Base-by-base conservation (phyloP, 23 tunicate genomes). In the Clavelina lepadiformis region DNA sequence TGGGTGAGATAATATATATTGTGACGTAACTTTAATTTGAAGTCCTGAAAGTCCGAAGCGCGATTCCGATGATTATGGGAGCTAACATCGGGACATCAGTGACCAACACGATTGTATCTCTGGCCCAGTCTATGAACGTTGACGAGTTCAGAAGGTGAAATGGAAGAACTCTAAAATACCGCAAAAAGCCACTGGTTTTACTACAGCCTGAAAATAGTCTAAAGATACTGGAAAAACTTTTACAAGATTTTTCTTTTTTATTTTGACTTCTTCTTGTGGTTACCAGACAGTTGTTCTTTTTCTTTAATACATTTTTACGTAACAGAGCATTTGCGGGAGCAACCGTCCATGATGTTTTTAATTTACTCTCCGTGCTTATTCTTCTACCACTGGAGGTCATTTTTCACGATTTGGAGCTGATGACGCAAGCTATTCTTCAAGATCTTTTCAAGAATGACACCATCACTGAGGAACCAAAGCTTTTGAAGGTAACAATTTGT, bases 61-160 rank as follows among this genome's bases (percentile, higher is more conserved):
- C 96, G 24, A 88, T 88, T 23, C 86, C 86, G 38, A 61, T 80
- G 31, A 68, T 88, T 3, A 88, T 88, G 96, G 96, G 96, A 3
- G 65, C 88, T 19, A 88, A 88, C 69, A 74, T 88, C 45, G 96
- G 96, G 19, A 88, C 96, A 1, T 81, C 89, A 11, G 86, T 88
- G 25, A 88, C 96, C 44, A 80, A 75, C 38, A 88, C 96, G 2
- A 74, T 88, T 34, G 96, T 88, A 13, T 67, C 96, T 11, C 59
- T 88, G 31, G 38, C 78, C 19, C 94, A 85, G 38, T 85, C 94
- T 21, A 63, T 85, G 83, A 74, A 85, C 51, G 41, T 57, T 13
- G 58, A 61, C 0, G 77, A 85, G 70, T 85, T 85, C 56, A 37
- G 80, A 55, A 78, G 82, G 94, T 85, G 49, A 28, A 82, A 31